phyloP scores from a whole-genome alignment of 2,113 vertebrate species.

The Triplophysa dalaica region DNA sequence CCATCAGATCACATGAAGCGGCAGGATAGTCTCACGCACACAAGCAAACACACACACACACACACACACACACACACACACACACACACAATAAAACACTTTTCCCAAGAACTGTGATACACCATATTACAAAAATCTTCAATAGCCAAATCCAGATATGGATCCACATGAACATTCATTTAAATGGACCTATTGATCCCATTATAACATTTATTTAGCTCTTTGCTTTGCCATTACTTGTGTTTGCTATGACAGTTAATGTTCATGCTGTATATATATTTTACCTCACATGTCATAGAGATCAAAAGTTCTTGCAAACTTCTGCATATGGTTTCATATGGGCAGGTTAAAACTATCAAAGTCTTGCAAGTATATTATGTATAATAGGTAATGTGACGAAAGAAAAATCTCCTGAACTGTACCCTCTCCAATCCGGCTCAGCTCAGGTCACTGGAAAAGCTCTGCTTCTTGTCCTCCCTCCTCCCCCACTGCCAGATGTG shows the following conservation, averaged over 20 bases:
- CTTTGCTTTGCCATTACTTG: too few relatives aligned
- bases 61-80: constrained; percentile 20
- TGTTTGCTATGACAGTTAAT: too few relatives aligned
- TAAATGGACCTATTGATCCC: not conserved
- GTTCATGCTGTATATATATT: too few relatives aligned
- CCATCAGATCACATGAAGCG: constrained; percentile 47
- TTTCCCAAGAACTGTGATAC: not conserved
- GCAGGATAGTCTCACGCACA: not conserved
- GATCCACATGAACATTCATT: not conserved
- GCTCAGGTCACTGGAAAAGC: constrained; percentile 19
- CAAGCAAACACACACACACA: not conserved
- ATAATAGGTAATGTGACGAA: not conserved
- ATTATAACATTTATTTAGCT: too few relatives aligned
- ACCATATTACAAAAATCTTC: not conserved
- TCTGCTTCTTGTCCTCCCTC: constrained; percentile 22
- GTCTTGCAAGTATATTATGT: not conserved
- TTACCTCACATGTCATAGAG: too few relatives aligned
- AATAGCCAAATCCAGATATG: not conserved
- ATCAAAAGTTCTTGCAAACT: not conserved
- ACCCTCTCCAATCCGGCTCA: constrained; percentile 21
- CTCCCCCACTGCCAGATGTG: constrained; percentile 62
- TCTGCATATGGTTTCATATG: not conserved
- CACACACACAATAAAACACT: constrained; percentile 3
- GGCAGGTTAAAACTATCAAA: not conserved
- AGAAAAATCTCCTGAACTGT: not conserved